Conservation (phyloP, 35 echinoderm and acorn worm genomes). For the Nesometra sesokonis region DNA sequence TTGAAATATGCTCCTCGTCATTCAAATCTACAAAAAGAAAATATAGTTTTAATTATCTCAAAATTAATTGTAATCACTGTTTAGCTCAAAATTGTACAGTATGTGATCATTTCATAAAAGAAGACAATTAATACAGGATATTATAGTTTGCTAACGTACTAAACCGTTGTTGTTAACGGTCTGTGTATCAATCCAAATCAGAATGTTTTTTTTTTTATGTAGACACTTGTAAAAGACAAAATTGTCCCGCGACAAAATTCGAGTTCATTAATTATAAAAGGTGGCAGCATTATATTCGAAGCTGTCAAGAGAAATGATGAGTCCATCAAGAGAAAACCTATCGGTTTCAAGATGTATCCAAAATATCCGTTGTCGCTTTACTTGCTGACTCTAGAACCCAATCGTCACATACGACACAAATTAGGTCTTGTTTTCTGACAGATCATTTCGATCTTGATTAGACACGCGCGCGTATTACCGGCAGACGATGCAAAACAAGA, state of each 20-base stretch:
- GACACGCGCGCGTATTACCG: not conserved
- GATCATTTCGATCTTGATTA: not conserved
- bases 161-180: too few species aligned
- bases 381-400: not conserved
- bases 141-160: too few species aligned
- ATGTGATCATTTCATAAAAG: too few species aligned
- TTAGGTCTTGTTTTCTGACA: not conserved
- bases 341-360: not conserved
- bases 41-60: too few species aligned
- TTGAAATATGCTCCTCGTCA: not conserved
- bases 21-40: not conserved
- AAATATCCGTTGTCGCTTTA: not conserved
- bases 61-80: too few species aligned
- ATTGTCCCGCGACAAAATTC: not conserved
- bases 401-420: not conserved
- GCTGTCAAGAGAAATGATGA: not conserved
- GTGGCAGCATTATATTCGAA: not conserved
- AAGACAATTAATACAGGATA: too few species aligned
- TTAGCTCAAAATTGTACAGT: too few species aligned
- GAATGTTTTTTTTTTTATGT: not conserved
- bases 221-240: not conserved
- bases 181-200: not conserved
- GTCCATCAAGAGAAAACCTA: not conserved
- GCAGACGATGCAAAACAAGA: not conserved
- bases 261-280: not conserved